Percentiles rank a stretch among this genome's conserved stretches.
These are phyloP conservation scores for Serinus canaria DNA, from an alignment of 2,113 vertebrate species.

Conservation along the genomic window DNA sequence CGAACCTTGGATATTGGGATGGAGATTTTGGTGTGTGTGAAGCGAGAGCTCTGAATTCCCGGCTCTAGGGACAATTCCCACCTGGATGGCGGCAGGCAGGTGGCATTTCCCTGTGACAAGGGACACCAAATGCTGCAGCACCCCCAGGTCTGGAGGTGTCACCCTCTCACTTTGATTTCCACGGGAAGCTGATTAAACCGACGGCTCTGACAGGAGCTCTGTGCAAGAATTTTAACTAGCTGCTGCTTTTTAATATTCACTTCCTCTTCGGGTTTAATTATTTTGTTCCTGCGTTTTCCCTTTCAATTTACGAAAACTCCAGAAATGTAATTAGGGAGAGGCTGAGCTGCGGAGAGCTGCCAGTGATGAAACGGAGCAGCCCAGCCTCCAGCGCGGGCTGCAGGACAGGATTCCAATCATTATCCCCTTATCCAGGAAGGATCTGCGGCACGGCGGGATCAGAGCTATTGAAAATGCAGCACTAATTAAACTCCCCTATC, in stretches of 20 bases:
- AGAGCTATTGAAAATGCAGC: conserved; percentile 73
- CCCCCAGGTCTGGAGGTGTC: not conserved
- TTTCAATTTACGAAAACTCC: conserved; percentile 80
- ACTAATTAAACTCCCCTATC: conserved; percentile 78
- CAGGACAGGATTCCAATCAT: conserved; percentile 75
- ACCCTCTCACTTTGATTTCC: not conserved
- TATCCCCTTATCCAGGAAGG: conserved; percentile 76
- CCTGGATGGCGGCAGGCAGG: not conserved
- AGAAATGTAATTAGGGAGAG: conserved; percentile 81
- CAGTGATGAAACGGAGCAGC: conserved; percentile 79
- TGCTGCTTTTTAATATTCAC: conserved; percentile 75
- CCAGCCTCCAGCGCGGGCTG: conserved; percentile 67
- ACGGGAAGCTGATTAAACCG: conserved; percentile 50
- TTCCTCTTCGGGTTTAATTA: conserved; percentile 79
- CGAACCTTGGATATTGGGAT: not conserved
- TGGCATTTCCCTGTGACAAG: not conserved
- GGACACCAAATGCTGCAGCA: not conserved
- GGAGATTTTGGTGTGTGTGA: not conserved
- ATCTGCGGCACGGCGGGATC: conserved; percentile 64
- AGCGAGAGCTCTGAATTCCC: not conserved
- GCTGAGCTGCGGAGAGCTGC: conserved; percentile 75
- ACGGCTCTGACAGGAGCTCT: conserved; percentile 19
- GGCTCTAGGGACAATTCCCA: not conserved
- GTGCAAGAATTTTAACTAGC: conserved; percentile 73
- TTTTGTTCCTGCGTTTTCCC: conserved; percentile 77